Conservation (phyloP, 2,797 vertebrate species). For the Halcyon badia region DNA sequence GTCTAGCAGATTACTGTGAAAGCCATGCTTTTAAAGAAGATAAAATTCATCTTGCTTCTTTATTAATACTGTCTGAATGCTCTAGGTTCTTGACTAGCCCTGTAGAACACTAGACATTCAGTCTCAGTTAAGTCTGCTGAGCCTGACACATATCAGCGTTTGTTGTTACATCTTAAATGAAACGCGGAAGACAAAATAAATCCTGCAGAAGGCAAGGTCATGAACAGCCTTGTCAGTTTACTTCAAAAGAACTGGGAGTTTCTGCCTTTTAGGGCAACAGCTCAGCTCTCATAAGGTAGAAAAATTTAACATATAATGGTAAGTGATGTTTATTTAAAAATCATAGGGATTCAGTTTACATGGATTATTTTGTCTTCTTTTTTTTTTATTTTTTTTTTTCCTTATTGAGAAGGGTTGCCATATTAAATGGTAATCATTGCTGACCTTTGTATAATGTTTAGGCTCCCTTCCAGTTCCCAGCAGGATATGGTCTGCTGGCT, state of each 20-base stretch:
- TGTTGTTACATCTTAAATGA: constrained; percentile 7
- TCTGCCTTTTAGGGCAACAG: constrained; percentile 18
- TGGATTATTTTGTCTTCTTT: neutral
- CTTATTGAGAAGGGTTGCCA: neutral
- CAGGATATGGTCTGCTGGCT: neutral
- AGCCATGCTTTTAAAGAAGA: neutral
- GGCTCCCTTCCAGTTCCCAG: neutral
- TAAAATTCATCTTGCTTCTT: neutral
- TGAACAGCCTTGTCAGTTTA: neutral
- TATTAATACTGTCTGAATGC: neutral
- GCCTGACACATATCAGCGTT: neutral
- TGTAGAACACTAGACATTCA: neutral
- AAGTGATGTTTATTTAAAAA: neutral
- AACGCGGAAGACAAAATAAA: constrained; percentile 26
- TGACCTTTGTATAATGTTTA: neutral
- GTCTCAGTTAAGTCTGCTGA: neutral
- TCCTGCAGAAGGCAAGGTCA: constrained; percentile 42
- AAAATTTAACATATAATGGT: neutral
- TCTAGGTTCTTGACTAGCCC: neutral
- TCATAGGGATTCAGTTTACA: neutral
- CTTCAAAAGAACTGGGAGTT: constrained; percentile 7
- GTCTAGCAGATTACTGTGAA: neutral
- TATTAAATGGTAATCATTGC: neutral
- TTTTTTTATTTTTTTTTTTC: no score
- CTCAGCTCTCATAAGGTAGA: constrained; percentile 11